A percentile compares a stretch with the other conserved stretches of the same genome.
phyloP scores from a whole-genome alignment of 2,113 vertebrate genomes.

The Callospermophilus lateralis region DNA sequence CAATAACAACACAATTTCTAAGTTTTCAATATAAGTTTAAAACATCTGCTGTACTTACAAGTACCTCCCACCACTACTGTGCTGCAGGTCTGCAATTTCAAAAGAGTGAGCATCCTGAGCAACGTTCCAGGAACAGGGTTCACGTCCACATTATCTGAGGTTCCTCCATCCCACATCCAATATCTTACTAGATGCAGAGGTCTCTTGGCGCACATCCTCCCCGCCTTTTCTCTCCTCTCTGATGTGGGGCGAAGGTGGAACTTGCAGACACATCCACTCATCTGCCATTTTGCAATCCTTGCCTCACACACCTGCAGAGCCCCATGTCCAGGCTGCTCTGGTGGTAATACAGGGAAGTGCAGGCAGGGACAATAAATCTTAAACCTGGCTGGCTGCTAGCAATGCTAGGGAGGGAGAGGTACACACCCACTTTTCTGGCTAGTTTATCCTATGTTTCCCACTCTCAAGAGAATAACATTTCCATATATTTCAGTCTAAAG shows the following conservation, averaged over 20 bases:
- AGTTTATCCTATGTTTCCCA: too few relatives aligned
- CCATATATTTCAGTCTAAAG: neutral
- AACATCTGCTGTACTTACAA: slow-evolving; percentile 85
- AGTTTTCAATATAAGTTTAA: too few relatives aligned
- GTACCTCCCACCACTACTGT: slow-evolving; percentile 63
- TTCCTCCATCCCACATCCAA: neutral
- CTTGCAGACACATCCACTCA: slow-evolving; percentile 6
- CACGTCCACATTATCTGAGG: slow-evolving; percentile 82
- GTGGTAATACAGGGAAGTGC: neutral
- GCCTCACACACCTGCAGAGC: fast-evolving
- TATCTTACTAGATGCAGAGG: neutral
- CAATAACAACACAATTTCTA: too few relatives aligned
- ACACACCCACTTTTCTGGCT: fast-evolving
- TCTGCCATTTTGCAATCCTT: fast-evolving
- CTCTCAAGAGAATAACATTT: neutral
- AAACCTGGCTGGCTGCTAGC: too few relatives aligned
- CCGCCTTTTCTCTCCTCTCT: neutral
- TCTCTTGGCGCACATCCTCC: neutral
- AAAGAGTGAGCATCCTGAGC: slow-evolving; percentile 82
- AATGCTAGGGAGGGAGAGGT: neutral
- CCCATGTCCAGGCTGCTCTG: neutral
- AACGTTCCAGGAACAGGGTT: slow-evolving; percentile 82
- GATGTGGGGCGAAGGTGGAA: neutral
- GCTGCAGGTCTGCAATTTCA: slow-evolving; percentile 37
- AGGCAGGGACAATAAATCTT: neutral